Conservation (phyloP, 2,797 vertebrate species). For the Aplochiton taeniatus region DNA sequence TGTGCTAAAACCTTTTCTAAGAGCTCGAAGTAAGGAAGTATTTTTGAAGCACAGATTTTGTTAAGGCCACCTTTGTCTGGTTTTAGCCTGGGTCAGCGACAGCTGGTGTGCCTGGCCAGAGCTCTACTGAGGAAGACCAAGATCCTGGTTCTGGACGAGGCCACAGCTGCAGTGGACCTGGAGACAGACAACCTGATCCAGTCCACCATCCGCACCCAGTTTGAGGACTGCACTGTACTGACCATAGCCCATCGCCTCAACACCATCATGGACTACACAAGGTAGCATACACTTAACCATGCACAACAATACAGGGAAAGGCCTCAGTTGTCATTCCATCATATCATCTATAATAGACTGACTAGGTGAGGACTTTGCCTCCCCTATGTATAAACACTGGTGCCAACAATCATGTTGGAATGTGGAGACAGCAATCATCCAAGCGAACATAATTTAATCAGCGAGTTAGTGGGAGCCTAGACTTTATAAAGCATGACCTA, state of each 20-base stretch:
- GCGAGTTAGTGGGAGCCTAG: no score
- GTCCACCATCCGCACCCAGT: conserved; percentile 83
- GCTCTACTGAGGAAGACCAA: conserved; percentile 90
- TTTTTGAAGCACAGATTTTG: not conserved
- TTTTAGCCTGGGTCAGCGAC: conserved; percentile 90
- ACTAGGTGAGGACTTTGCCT: no score
- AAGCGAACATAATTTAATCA: no score
- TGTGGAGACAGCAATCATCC: no score
- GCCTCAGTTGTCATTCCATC: no score
- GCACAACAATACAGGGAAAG: no score
- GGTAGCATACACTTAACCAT: conserved; percentile 63
- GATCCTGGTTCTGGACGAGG: conserved; percentile 93
- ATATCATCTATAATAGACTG: no score
- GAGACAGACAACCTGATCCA: conserved; percentile 92
- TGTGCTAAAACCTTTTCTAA: not conserved
- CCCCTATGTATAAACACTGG: no score
- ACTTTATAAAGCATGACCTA: no score
- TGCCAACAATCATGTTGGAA: no score
- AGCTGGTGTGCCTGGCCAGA: conserved; percentile 91
- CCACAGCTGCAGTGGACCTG: conserved; percentile 89
- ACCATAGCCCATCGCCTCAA: conserved; percentile 91
- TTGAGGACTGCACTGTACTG: conserved; percentile 88
- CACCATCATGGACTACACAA: conserved; percentile 89
- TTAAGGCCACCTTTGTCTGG: conserved; percentile 2
- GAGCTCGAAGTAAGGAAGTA: not conserved